phyloP scores from a whole-genome alignment of 2,797 vertebrate species.

The Labeo calbasu region DNA sequence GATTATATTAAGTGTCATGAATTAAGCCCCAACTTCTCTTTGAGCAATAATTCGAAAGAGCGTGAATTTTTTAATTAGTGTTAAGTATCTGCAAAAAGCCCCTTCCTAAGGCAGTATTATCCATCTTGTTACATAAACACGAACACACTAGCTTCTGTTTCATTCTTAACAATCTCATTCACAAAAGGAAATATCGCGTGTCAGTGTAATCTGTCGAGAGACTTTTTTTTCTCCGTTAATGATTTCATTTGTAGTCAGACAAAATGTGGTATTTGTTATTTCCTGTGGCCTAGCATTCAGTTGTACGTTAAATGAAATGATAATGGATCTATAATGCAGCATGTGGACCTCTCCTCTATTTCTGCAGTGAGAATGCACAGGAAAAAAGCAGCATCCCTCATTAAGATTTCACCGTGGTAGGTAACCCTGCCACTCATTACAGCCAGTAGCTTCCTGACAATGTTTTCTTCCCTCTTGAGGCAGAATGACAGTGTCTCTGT shows the following conservation, averaged over 20 bases:
- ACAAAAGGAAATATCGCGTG: constrained; percentile 12
- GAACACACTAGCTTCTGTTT: constrained; percentile 11
- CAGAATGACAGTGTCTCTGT: constrained; percentile 67
- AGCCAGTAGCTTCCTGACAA: constrained; percentile 76
- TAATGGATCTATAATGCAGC: constrained; percentile 21
- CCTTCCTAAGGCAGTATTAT: constrained; percentile 20
- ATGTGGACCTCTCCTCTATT: constrained; percentile 53
- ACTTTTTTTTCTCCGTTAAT: neutral
- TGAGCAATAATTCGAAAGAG: constrained; percentile 10
- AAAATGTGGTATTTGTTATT: constrained; percentile 32
- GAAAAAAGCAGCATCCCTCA: constrained; percentile 68
- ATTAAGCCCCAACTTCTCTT: constrained; percentile 19
- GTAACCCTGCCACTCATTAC: constrained; percentile 79
- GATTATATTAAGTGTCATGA: constrained; percentile 29
- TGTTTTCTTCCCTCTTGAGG: constrained; percentile 71
- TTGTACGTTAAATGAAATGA: constrained; percentile 13
- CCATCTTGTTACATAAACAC: constrained; percentile 11
- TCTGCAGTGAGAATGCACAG: constrained; percentile 61
- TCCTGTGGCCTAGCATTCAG: constrained; percentile 18
- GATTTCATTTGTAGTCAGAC: constrained; percentile 31
- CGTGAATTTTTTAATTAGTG: neutral
- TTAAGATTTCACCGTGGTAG: constrained; percentile 75
- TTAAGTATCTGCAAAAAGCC: constrained; percentile 29
- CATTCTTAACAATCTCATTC: constrained; percentile 25
- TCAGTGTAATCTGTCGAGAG: constrained; percentile 13